A percentile compares a stretch with the other conserved stretches of the same genome.
Evolutionary conservation across 2,113 vertebrate species (phyloP).

Genomic region (Stegastes partitus): DNA sequence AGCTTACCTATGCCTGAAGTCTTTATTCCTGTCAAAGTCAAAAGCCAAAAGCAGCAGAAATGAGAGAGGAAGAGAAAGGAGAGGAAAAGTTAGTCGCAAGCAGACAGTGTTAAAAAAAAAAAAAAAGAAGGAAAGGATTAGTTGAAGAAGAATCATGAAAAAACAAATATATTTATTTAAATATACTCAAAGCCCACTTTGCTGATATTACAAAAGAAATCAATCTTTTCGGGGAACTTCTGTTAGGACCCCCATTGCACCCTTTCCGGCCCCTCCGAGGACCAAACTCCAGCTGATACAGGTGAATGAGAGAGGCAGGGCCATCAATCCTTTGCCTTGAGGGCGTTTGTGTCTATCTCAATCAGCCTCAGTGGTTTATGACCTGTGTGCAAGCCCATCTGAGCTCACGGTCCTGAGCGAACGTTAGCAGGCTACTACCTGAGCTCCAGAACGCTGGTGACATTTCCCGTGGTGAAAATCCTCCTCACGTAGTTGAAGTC

Average conservation of each 20-base stretch:
- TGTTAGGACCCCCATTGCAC: conserved; percentile 39
- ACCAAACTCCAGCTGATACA: conserved; percentile 67
- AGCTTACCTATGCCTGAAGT: conserved; percentile 99
- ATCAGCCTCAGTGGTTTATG: conserved; percentile 62
- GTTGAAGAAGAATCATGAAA: conserved; percentile 36
- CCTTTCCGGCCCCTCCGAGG: conserved; percentile 30
- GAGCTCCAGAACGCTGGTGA: conserved; percentile 96
- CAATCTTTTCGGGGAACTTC: conserved; percentile 40
- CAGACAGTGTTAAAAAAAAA: conserved; percentile 40
- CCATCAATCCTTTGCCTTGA: conserved; percentile 66
- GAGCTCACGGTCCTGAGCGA: conserved; percentile 53
- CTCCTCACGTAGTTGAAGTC: conserved; percentile 99
- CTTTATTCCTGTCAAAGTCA: conserved; percentile 99
- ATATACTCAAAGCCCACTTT: conserved; percentile 14
- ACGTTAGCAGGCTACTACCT: conserved; percentile 84
- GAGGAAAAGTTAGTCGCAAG: conserved; percentile 74
- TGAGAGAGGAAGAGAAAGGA: conserved; percentile 60
- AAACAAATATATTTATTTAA: not conserved
- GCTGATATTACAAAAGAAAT: conserved; percentile 26
- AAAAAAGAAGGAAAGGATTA: conserved; percentile 54
- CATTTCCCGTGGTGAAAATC: conserved; percentile 97
- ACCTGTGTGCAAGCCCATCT: conserved; percentile 61
- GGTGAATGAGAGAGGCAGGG: conserved; percentile 55
- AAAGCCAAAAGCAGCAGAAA: conserved; percentile 85
- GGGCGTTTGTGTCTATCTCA: conserved; percentile 68